Percentiles rank a stretch among this genome's conserved stretches.
phyloP scores from a whole-genome alignment of 23 tunicate species.

The Trididemnum nubilum region DNA sequence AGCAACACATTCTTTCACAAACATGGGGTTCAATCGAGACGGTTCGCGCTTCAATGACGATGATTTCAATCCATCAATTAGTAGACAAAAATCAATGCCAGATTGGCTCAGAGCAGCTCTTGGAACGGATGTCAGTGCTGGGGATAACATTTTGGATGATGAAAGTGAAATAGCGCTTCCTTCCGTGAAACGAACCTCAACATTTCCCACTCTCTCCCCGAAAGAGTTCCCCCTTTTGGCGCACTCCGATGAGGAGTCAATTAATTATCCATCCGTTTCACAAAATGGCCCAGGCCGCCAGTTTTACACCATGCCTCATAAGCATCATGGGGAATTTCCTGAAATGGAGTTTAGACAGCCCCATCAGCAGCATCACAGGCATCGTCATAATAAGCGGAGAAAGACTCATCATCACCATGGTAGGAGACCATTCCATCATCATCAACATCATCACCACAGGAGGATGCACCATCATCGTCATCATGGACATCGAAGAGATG shows the following conservation, averaged over 20 bases:
- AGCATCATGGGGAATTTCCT: background rate
- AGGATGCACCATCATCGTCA: constrained; percentile 38
- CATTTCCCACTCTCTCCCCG: constrained; percentile 43
- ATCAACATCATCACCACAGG: constrained; percentile 39
- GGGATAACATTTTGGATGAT: constrained; percentile 39
- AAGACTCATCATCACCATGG: constrained; percentile 32
- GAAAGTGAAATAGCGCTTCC: constrained; percentile 36
- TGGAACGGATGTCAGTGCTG: constrained; percentile 54
- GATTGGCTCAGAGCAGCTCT: constrained; percentile 91
- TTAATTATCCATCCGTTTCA: constrained; percentile 83
- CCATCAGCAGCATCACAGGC: constrained; percentile 33
- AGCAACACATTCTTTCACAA: constrained; percentile 17
- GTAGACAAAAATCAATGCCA: constrained; percentile 74
- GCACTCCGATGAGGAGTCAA: constrained; percentile 81
- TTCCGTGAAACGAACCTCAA: constrained; percentile 29
- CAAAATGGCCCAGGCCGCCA: constrained; percentile 42
- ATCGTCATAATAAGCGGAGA: constrained; percentile 28
- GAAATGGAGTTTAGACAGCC: background rate
- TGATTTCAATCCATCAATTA: constrained; percentile 17
- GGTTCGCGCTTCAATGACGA: constrained; percentile 35
- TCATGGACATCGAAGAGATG: constrained; percentile 39
- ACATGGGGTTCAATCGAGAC: constrained; percentile 29
- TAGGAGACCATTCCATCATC: constrained; percentile 30
- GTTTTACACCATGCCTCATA: constrained; percentile 1
- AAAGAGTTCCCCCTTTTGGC: constrained; percentile 84